Base-by-base conservation (phyloP, 2,797 vertebrate species). In the Pagetopsis macropterus region DNA sequence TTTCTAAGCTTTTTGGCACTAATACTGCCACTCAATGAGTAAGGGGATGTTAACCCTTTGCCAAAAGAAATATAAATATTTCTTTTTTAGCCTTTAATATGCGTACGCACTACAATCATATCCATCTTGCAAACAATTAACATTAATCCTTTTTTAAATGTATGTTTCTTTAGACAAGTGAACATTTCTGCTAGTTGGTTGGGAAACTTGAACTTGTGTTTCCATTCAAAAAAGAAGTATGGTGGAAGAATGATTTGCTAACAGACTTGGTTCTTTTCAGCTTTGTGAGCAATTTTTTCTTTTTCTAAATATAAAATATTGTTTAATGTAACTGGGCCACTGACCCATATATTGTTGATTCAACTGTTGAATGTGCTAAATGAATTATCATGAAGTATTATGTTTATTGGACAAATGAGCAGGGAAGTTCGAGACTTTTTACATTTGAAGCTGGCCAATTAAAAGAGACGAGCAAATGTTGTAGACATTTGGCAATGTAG, bases 1-100 rank as follows among this genome's bases (percentile, higher is more conserved):
- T 67, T 17, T 7, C 59, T 62, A 48, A 79, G 56, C 61, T 73
- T 56, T 54, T 43, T 75, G 33, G 60, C 61, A 60, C 40, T 41
- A 45, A 43, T 40, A 9, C 62, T 16, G 58, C 49, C 60, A 46
- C 59, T 70, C 8, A 50, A 55, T 57, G 15, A 16, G 23, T 9
- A 6, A 69, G 48, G 31, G 73, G 65, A 66, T 41, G 9, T 54
- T 27, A 12, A 51, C 21, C 37, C 15, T 43, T 0, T 41, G 68
- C 70, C 72, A 74, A 75, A 48, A 51, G 4, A 80, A 55, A 70
- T 19, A 58, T 13, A 46, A 37, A 55, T 50, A 52, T 56, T 40
- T 71, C 19, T 76, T 3, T 46, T 52, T 31, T 19, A 69, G 40
- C n/a, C 44, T 51, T 49, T 76, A 13, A 43, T 49, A 19, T 52